Conservation (phyloP, 2,888 invertebrate species). For the Drosophila lutescens region DNA sequence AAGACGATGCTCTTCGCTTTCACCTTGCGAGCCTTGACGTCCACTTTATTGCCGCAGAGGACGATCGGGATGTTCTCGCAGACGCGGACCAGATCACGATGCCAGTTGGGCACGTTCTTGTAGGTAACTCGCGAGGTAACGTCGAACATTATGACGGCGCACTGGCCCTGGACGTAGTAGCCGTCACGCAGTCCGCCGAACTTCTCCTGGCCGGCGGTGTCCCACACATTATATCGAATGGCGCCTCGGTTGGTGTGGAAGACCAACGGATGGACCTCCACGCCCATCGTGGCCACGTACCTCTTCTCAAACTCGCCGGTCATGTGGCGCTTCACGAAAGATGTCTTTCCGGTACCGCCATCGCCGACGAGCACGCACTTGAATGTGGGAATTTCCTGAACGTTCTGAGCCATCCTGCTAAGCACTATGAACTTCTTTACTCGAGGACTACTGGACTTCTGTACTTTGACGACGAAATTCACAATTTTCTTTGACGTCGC, state of each 20-base stretch:
- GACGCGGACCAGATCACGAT: conserved; percentile 98
- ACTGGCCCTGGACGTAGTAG: conserved; percentile 99
- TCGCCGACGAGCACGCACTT: conserved; percentile 99
- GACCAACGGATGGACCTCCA: conserved; percentile 99
- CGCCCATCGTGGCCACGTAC: conserved; percentile 99
- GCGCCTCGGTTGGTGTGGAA: conserved; percentile 99
- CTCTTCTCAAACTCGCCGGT: conserved; percentile 99
- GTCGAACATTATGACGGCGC: conserved; percentile 99
- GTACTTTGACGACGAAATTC: background rate
- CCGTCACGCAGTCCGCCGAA: conserved; percentile 99
- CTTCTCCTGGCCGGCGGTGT: conserved; percentile 99
- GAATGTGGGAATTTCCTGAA: conserved; percentile 94
- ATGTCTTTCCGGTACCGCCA: conserved; percentile 99
- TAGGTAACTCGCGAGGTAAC: conserved; percentile 99
- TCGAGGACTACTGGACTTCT: background rate
- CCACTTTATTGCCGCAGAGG: conserved; percentile 99
- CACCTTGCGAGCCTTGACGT: conserved; percentile 99
- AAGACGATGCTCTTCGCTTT: conserved; percentile 99
- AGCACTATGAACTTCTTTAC: background rate
- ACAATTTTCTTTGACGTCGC: no score
- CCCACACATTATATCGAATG: conserved; percentile 99
- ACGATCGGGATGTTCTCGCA: conserved; percentile 99
- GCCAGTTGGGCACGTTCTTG: conserved; percentile 99
- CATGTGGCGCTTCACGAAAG: conserved; percentile 99
- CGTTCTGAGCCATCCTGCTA: conserved; percentile 88